Base-by-base conservation (phyloP, 2,113 vertebrate species). In the Microcebus murinus region DNA sequence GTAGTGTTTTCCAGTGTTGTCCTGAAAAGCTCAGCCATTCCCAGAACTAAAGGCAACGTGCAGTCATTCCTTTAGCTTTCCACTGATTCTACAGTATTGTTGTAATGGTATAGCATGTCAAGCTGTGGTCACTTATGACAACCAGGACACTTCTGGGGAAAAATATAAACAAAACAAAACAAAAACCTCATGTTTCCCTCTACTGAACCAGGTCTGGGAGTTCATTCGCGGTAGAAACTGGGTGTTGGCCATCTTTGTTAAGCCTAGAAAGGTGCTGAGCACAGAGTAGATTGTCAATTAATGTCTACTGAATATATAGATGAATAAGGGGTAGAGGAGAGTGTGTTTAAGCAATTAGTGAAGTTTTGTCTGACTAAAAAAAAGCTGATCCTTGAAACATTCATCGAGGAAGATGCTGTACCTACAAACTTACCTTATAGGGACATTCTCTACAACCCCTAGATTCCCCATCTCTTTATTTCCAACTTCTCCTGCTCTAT, bases 41-140 rank as follows among this genome's bases (percentile, higher is more conserved):
- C 61, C 61, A 70, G 80, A 92, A 80, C 42, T 25, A 83, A 96
- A 95, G 73, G 76, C 27, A 81, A 87, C 50, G 76, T 87, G 85
- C 42, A 84, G 21, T 90, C 68, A 90, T 96, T 68, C 68, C 87
- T 96, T 68, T 85, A 57, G 50, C 65, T 97, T 96, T 85, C 86
- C 86, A 85, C 86, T 61, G 21, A 65, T 95, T 93, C 77, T 63
- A 91, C 57, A 93, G 88, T 91, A 79, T 91, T 94, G 68, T 77
- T 61, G 34, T 67, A 95, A 83, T 90, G 59, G 76, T 50, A 92
- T 29, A 90, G 48, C 88, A 65, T 70, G 88, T 48, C 74, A 34
- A 74, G 5, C 48, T 91, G 79, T 36, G 63, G 80, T 67, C 68
- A 79, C 80, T 88, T 94, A 84, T 80, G 27, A 94, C 94, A 90